These are phyloP conservation scores for Cyprinodon variegatus DNA, from an alignment of 2,113 vertebrate species.

Conservation along the genomic window DNA sequence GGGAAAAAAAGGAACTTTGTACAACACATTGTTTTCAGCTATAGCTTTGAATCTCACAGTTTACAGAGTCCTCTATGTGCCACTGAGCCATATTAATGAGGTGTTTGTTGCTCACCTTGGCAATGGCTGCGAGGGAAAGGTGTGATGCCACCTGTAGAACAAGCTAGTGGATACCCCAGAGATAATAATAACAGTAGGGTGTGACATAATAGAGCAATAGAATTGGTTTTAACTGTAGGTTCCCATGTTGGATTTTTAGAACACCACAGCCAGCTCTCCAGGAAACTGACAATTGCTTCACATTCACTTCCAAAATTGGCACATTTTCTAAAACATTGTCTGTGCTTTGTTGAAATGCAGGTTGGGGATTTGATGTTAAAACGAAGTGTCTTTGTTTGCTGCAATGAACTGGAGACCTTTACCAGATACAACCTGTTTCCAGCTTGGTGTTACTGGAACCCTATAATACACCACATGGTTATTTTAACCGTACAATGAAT, in stretches of 20 bases:
- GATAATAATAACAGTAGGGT: neutral
- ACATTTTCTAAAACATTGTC: neutral
- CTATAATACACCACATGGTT: neutral
- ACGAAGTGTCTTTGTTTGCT: neutral
- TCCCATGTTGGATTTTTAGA: neutral
- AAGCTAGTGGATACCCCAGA: neutral
- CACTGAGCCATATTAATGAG: neutral
- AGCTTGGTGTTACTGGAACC: neutral
- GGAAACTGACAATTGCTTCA: conserved; percentile 1
- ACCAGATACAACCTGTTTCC: neutral
- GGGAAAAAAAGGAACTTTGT: neutral
- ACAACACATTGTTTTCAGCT: neutral
- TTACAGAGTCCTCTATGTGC: neutral
- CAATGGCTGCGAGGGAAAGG: neutral
- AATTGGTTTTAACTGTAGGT: neutral
- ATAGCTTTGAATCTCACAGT: conserved; percentile 3
- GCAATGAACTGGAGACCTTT: neutral
- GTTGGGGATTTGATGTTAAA: neutral
- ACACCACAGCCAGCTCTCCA: neutral
- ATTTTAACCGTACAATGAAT: neutral
- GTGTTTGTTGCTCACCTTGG: neutral
- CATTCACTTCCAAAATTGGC: neutral
- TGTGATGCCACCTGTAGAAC: neutral
- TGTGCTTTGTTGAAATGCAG: neutral
- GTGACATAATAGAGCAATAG: neutral